Conservation (phyloP, 2,113 vertebrate genomes). For the Vidua macroura region DNA sequence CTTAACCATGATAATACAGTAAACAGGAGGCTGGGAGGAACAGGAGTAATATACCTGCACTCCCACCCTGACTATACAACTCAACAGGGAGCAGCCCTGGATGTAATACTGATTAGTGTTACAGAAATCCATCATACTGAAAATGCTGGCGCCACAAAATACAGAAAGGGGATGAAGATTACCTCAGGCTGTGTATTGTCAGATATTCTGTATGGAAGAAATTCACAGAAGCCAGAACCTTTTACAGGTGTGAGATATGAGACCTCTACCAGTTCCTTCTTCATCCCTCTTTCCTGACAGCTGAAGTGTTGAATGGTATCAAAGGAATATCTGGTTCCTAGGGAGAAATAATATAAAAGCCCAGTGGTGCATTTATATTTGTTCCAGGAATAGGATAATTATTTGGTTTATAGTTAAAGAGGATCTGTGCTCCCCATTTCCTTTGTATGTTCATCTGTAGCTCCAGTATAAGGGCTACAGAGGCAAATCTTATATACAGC, state of each 20-base stretch:
- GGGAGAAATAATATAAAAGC: background rate
- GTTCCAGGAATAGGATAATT: background rate
- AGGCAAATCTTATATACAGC: background rate
- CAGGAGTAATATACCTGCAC: background rate
- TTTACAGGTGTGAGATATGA: background rate
- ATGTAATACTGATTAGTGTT: background rate
- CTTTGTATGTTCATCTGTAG: background rate
- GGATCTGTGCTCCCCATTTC: background rate
- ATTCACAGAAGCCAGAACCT: background rate
- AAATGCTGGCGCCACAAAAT: background rate
- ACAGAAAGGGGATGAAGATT: background rate
- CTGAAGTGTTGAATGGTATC: background rate
- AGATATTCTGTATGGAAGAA: background rate
- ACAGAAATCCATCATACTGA: background rate
- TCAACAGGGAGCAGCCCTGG: background rate
- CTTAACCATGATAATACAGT: background rate
- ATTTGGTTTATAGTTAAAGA: background rate
- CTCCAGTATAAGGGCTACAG: background rate
- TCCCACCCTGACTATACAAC: background rate
- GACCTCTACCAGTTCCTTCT: background rate
- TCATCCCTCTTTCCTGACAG: background rate
- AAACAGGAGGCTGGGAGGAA: background rate
- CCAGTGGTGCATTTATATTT: background rate
- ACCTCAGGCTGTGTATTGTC: background rate
- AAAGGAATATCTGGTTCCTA: background rate